phyloP scores from a whole-genome alignment of 2,888 invertebrate species.

The Tanypteryx hageni region DNA sequence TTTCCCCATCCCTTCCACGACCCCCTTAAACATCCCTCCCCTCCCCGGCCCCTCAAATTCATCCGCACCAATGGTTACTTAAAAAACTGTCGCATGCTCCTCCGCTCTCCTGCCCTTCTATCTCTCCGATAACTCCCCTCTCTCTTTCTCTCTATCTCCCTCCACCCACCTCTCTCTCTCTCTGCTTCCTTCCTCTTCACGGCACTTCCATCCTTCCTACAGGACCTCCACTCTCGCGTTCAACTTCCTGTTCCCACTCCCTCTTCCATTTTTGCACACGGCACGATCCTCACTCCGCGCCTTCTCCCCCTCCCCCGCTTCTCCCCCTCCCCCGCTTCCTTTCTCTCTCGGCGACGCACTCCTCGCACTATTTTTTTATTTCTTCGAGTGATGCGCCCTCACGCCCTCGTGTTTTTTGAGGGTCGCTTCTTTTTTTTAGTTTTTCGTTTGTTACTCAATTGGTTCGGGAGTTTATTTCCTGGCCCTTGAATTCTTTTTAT shows the following conservation, averaged over 20 bases:
- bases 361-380: background rate
- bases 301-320: background rate
- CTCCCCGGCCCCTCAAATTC: background rate
- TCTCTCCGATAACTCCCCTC: background rate
- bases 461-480: too few relatives aligned
- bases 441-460: too few relatives aligned
- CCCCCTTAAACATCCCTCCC: background rate
- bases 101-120: background rate
- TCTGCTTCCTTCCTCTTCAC: slow-evolving; percentile 4
- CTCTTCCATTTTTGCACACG: background rate
- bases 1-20: background rate
- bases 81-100: slow-evolving; percentile 39
- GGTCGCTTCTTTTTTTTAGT: background rate
- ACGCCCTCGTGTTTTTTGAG: background rate
- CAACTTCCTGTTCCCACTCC: background rate
- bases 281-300: background rate
- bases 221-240: background rate
- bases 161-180: too few relatives aligned
- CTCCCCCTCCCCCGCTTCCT: background rate
- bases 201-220: background rate
- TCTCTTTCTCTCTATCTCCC: too few relatives aligned
- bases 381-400: background rate
- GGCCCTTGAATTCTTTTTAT: too few relatives aligned
- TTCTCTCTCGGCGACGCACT: slow-evolving; percentile 3
- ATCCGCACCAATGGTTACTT: slow-evolving; percentile 45